phyloP scores from a whole-genome alignment of 1,140 invertebrate species.

The Micrasema minimum region DNA sequence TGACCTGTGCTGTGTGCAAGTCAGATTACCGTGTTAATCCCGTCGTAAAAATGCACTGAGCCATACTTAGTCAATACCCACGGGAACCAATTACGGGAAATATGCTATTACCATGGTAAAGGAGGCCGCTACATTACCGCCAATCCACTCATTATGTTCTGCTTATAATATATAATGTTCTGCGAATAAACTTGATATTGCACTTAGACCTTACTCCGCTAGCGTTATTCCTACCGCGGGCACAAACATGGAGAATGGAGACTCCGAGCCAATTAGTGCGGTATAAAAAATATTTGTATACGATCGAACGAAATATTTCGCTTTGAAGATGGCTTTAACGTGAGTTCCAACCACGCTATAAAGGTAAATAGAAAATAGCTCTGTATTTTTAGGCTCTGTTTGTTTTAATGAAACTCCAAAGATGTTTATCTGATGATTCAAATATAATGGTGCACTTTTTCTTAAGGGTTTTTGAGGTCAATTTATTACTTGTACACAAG shows the following conservation, averaged over 20 bases:
- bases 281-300: conserved; percentile 29
- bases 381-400: too few relatives aligned
- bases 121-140: conserved; percentile 20
- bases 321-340: neutral
- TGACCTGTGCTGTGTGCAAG: too few relatives aligned
- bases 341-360: too few relatives aligned
- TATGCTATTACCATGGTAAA: conserved; percentile 22
- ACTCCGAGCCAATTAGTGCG: conserved; percentile 17
- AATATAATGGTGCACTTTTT: too few relatives aligned
- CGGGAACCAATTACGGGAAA: conserved; percentile 27
- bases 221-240: too few relatives aligned
- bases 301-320: conserved; percentile 5
- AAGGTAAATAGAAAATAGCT: too few relatives aligned
- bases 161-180: too few relatives aligned
- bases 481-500: too few relatives aligned
- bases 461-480: too few relatives aligned
- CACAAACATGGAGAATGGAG: too few relatives aligned
- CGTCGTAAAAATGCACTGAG: conserved; percentile 36
- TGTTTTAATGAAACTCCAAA: too few relatives aligned
- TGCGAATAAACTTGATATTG: conserved; percentile 33
- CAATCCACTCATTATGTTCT: conserved; percentile 21
- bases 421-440: too few relatives aligned
- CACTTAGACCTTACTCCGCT: conserved; percentile 15
- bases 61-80: conserved; percentile 30
- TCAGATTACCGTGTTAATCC: conserved; percentile 23